Conservation (phyloP, 2,888 invertebrate species). For the Oscheius sp. region DNA sequence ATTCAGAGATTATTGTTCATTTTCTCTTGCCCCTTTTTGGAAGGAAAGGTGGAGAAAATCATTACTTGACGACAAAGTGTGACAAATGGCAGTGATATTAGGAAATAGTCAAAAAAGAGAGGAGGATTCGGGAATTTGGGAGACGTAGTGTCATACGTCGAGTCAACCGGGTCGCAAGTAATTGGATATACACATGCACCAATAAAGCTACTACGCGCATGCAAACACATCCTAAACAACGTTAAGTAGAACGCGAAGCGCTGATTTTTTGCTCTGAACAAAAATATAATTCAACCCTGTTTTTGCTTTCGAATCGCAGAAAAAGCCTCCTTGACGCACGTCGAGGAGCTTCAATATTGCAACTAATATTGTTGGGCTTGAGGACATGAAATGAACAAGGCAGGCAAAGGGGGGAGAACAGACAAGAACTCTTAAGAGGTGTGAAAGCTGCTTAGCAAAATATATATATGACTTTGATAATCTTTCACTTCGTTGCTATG, state of each 20-base stretch:
- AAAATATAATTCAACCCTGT: background rate
- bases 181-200: slow-evolving; percentile 37
- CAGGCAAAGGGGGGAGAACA: background rate
- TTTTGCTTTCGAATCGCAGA: background rate
- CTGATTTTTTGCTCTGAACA: too few species aligned
- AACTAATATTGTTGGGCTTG: slow-evolving; percentile 27
- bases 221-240: slow-evolving; percentile 12
- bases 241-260: too few species aligned
- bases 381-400: slow-evolving; percentile 22
- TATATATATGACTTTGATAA: background rate
- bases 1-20: slow-evolving; percentile 8
- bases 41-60: slow-evolving; percentile 1
- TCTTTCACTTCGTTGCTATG: slow-evolving; percentile 27
- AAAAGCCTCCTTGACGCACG: slow-evolving; percentile 11
- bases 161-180: slow-evolving; percentile 35
- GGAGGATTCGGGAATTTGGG: background rate
- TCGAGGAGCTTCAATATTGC: slow-evolving; percentile 26
- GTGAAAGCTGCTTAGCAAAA: too few species aligned
- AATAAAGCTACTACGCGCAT: slow-evolving; percentile 24
- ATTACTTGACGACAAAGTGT: background rate
- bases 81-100: background rate
- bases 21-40: background rate
- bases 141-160: slow-evolving; percentile 11
- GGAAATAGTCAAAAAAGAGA: background rate
- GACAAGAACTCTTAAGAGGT: background rate